phyloP scores from a whole-genome alignment of 2,888 invertebrate species.

The Catocala sponsa region DNA sequence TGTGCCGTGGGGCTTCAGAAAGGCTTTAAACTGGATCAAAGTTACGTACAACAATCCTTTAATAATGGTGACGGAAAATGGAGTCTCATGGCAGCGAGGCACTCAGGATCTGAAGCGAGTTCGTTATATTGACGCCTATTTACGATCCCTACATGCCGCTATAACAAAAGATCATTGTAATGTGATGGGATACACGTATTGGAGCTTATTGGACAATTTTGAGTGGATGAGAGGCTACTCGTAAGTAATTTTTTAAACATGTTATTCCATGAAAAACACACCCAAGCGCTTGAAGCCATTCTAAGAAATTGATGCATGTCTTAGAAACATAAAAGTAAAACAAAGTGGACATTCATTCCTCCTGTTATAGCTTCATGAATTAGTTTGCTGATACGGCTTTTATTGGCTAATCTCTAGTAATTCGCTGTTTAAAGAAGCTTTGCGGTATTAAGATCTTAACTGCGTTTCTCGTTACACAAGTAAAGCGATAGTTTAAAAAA shows the following conservation, averaged over 20 bases:
- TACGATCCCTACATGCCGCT: slow-evolving; percentile 79
- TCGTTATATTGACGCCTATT: slow-evolving; percentile 84
- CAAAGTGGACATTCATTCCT: no score
- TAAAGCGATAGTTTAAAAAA: no score
- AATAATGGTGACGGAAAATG: slow-evolving; percentile 89
- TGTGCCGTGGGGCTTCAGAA: slow-evolving; percentile 90
- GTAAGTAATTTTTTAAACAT: slow-evolving; percentile 68
- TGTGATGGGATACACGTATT: slow-evolving; percentile 91
- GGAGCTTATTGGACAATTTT: slow-evolving; percentile 94
- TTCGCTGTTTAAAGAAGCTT: no score
- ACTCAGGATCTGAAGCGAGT: slow-evolving; percentile 82
- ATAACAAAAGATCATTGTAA: slow-evolving; percentile 87
- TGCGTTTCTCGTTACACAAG: no score
- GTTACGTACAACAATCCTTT: slow-evolving; percentile 87
- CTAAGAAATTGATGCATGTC: no score
- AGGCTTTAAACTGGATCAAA: slow-evolving; percentile 89
- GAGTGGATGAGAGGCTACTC: slow-evolving; percentile 93
- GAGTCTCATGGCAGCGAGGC: slow-evolving; percentile 82
- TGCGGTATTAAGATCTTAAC: no score
- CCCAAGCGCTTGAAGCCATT: no score
- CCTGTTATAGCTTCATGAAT: no score
- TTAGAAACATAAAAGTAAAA: no score
- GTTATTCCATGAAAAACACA: neutral
- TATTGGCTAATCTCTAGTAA: no score
- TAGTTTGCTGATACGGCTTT: no score